phyloP scores from a whole-genome alignment of 2,888 invertebrate species.

The Drosophila antonietae region DNA sequence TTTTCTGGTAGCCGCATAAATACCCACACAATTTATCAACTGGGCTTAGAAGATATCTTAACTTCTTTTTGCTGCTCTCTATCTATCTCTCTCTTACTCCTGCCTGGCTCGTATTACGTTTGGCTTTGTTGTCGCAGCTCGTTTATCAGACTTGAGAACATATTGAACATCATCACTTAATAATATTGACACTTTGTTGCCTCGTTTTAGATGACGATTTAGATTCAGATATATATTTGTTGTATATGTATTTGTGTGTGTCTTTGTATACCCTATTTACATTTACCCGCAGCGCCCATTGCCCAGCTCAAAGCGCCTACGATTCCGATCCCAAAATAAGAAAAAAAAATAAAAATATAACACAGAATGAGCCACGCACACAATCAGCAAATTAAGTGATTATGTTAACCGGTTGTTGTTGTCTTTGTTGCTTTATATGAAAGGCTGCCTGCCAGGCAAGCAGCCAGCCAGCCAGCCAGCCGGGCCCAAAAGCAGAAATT shows the following conservation, averaged over 20 bases:
- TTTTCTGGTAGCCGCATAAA: slow-evolving; percentile 75
- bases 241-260: neutral
- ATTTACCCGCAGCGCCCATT: slow-evolving; percentile 10
- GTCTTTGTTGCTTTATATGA: slow-evolving; percentile 30
- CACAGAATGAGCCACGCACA: slow-evolving; percentile 55
- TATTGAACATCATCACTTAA: slow-evolving; percentile 77
- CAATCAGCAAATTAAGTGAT: slow-evolving; percentile 79
- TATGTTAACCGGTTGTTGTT: slow-evolving; percentile 77
- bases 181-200: slow-evolving; percentile 73
- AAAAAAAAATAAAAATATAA: neutral
- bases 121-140: slow-evolving; percentile 45
- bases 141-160: slow-evolving; percentile 70
- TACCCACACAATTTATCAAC: slow-evolving; percentile 74
- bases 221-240: slow-evolving; percentile 24
- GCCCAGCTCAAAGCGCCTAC: slow-evolving; percentile 53
- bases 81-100: neutral
- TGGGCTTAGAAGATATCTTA: slow-evolving; percentile 52
- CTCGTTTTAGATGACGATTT: slow-evolving; percentile 29
- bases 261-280: slow-evolving; percentile 9
- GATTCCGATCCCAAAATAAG: slow-evolving; percentile 53
- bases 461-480: slow-evolving; percentile 41
- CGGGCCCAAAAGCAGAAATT: slow-evolving; percentile 68
- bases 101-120: slow-evolving; percentile 8
- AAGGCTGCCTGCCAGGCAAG: slow-evolving; percentile 40
- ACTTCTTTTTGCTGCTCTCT: neutral